phyloP scores from a whole-genome alignment of 2,113 vertebrate species.

The Corydoras maculifer region DNA sequence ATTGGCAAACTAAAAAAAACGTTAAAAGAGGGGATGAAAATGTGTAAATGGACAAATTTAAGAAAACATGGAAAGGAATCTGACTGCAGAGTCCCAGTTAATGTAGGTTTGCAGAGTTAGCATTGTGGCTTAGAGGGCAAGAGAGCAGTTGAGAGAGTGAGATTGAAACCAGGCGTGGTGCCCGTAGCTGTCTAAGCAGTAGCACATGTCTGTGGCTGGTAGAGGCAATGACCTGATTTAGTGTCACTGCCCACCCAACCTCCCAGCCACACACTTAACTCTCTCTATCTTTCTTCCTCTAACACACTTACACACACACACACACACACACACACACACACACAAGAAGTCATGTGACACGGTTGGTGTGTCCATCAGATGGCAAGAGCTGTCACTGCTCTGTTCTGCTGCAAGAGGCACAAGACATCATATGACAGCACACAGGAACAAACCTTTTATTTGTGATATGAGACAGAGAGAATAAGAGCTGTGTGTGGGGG shows the following conservation, averaged over 20 bases:
- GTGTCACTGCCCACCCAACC: slow-evolving; percentile 6
- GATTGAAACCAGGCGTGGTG: slow-evolving; percentile 38
- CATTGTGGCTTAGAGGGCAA: slow-evolving; percentile 4
- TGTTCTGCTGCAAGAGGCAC: slow-evolving; percentile 73
- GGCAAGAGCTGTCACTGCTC: slow-evolving; percentile 89
- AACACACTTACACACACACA: slow-evolving; percentile 18
- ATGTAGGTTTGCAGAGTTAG: slow-evolving; percentile 35
- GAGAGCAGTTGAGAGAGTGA: not conserved
- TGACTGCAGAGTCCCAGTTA: not conserved
- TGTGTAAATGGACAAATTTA: not conserved
- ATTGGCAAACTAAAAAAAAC: not conserved
- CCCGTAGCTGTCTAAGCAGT: slow-evolving; percentile 47
- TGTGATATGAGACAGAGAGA: not conserved
- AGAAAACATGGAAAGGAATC: not conserved
- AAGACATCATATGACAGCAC: slow-evolving; percentile 84
- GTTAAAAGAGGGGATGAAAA: not conserved
- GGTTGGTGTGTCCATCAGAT: slow-evolving; percentile 81
- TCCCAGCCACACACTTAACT: slow-evolving; percentile 20
- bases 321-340: slow-evolving; percentile 18
- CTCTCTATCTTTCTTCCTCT: not conserved
- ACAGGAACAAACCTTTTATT: slow-evolving; percentile 69
- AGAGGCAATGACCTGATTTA: slow-evolving; percentile 70
- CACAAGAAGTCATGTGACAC: slow-evolving; percentile 80
- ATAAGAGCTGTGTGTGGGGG: not conserved
- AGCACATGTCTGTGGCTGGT: slow-evolving; percentile 69